These are phyloP conservation scores for Pristionchus arcanus DNA, from an alignment of 2,888 invertebrate genomes.

Conservation along the genomic window DNA sequence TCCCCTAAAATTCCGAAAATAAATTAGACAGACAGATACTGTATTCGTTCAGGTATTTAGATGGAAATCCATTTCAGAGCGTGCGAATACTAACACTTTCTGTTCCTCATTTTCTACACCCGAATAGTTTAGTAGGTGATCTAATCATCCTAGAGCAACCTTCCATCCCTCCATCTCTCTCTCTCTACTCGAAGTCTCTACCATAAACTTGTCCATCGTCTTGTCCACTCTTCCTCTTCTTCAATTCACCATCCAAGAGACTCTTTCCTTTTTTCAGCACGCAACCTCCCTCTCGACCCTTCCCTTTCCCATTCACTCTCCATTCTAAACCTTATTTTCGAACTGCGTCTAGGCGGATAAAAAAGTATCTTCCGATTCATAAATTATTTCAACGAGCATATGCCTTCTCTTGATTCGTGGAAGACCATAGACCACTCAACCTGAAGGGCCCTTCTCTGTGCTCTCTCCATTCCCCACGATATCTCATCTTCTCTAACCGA, in stretches of 20 bases:
- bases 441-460: neutral
- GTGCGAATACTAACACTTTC: no score
- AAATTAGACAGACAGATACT: no score
- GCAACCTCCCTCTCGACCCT: neutral
- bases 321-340: neutral
- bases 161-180: neutral
- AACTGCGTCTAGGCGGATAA: neutral
- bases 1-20: no score
- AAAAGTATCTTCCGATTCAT: neutral
- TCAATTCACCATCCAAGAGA: conserved; percentile 1
- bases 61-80: no score
- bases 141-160: neutral
- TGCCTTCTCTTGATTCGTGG: neutral
- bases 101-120: no score
- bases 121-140: neutral
- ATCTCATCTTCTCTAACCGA: neutral
- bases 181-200: neutral
- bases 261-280: conserved; percentile 33
- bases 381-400: neutral
- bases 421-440: neutral
- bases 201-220: neutral
- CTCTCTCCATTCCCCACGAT: neutral
- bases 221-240: neutral
- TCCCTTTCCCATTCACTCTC: neutral
- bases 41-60: no score